Evolutionary conservation across 2,113 vertebrate species (phyloP), one percentile per base, ranked within the genome.

Genomic region (Tragelaphus strepsiceros): DNA sequence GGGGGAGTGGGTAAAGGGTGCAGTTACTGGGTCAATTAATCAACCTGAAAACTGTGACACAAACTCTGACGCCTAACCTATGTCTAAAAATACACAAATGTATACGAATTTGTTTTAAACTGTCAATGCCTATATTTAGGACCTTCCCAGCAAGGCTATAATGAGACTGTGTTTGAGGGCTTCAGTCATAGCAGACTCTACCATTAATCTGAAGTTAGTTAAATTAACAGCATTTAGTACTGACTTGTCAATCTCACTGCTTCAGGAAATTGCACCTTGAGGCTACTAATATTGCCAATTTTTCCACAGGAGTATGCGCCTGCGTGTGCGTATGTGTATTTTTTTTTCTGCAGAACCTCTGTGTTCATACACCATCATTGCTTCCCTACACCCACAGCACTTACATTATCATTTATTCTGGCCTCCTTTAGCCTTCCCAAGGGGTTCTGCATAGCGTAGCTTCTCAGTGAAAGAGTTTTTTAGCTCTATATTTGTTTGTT

Each of bases 401-500:
- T 99, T 99, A 99, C 95, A 99, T 99, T 99, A 99, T 99, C 99
- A 99, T 99, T 99, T 99, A 98, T 99, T 98, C 99, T 99, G 98
- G 99, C 98, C 98, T 98, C 98, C 98, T 98, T 99, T 98, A 99
- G 98, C 97, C 98, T 98, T 99, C 99, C 99, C 99, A 22, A 81
- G 99, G 99, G 99, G 98, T 98, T 98, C 98, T 98, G 97, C 98
- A 96, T 98, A 98, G 98, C 98, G 97, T 98, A 98, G 98, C 98
- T 99, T 98, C 98, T 99, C 99, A 99, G 98, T 99, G 99, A 99
- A 99, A 99, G 99, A 98, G 98, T 98, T 99, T 99, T 99, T 99
- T 99, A 99, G 98, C 98, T 98, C 99, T 98, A 98, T 99, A 99
- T 99, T 99, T 99, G 99, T 99, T 99, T 99, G 99, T 99, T 99